These are phyloP conservation scores for Bombyx mandarina DNA, from an alignment of 1,140 invertebrate genomes.

Conservation along the genomic window DNA sequence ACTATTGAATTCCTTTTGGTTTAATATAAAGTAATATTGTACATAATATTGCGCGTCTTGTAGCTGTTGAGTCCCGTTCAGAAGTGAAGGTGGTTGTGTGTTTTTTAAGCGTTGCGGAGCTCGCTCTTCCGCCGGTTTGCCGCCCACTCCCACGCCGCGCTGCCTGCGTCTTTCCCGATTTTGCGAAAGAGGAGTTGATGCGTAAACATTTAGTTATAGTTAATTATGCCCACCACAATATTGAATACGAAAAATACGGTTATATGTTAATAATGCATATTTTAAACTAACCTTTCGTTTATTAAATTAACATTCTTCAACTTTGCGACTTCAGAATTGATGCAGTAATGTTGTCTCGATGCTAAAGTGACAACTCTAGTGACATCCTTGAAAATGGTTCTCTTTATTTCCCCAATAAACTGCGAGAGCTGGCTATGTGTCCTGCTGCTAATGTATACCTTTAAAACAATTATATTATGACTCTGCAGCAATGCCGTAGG, in stretches of 20 bases:
- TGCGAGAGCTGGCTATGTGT: slow-evolving; percentile 97
- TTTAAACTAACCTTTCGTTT: slow-evolving; percentile 82
- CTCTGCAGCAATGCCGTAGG: too few relatives aligned
- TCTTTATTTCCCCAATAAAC: slow-evolving; percentile 92
- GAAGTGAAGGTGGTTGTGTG: too few relatives aligned
- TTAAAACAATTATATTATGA: slow-evolving; percentile 20
- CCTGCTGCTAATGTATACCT: slow-evolving; percentile 95
- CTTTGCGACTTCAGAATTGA: slow-evolving; percentile 86
- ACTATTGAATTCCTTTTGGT: too few relatives aligned
- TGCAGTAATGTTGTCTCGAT: slow-evolving; percentile 94
- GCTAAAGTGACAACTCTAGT: slow-evolving; percentile 87
- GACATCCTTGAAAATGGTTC: slow-evolving; percentile 82
- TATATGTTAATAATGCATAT: neutral
- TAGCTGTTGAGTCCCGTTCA: too few relatives aligned
- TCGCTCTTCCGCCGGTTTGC: too few relatives aligned
- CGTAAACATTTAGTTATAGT: neutral
- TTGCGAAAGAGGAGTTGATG: too few relatives aligned
- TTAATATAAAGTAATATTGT: too few relatives aligned
- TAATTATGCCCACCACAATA: neutral
- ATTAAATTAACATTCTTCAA: slow-evolving; percentile 87
- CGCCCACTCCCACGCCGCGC: too few relatives aligned
- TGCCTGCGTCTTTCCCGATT: too few relatives aligned
- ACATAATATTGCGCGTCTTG: too few relatives aligned
- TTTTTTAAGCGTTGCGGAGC: too few relatives aligned
- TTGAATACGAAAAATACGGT: neutral